Base-by-base conservation (phyloP, 1,140 invertebrate genomes). In the Pseudomyrmex pallidus region DNA sequence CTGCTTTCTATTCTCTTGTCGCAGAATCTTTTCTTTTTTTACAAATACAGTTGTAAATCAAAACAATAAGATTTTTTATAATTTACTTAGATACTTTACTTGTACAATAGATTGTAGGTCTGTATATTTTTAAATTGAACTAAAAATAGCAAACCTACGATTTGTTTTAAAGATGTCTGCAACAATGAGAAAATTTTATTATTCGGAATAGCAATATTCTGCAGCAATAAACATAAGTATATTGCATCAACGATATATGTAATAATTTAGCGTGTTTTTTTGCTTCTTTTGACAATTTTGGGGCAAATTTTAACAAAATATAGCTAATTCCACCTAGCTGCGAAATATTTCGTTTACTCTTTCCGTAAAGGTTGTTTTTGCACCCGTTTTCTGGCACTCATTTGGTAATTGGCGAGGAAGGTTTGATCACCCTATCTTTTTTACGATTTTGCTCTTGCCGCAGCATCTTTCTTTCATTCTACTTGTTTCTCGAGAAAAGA, bases 231-330 rank as follows among this genome's bases (percentile, higher is more conserved):
- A 56, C 62, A 66, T 35, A 35, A 35, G 35, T 35, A 35, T 35
- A 50, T 67, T 72, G 62, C 35, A 22, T 44, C 62, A 82, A 63
- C 76, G 63, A 90, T 85, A 68, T 35, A 35, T 7, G 25, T 35
- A 35, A 35, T 77, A 90, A 90, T 89, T 90, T 88, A 72, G 83
- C 77, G 50, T 85, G 88, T 86, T 91, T 86, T 89, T 89, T 52
- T 85, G 74, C 54, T 62, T 63, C 68, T 73, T 50, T 84, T 84
- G 63, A 59, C 86, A 76, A 87, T 90, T 90, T 88, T 83, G 67
- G 73, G 82, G 22, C 25, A 48, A n/a, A 62, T 56, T 84, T 89
- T 89, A 78, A 86, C 89, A 82, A 89, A 35, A 5, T 68, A 63
- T n/a, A 66, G 46, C 70, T 25, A 48, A 17, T 54, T 10, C 52